phyloP scores from a whole-genome alignment of 1,140 invertebrate genomes.

The Drosophila sechellia region DNA sequence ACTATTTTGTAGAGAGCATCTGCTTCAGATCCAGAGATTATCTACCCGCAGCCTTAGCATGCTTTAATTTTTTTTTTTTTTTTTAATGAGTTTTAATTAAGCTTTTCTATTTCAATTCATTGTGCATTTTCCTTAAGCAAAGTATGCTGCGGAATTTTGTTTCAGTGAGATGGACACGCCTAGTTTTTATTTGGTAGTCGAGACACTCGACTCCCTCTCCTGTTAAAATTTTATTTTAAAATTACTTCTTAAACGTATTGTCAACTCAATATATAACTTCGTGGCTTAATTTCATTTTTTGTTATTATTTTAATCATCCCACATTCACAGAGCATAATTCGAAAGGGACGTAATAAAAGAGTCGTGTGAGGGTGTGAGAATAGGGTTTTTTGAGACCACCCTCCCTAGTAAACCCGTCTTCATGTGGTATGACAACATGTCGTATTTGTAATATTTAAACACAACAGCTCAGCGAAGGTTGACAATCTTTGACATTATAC shows the following conservation, averaged over 20 bases:
- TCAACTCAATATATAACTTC: neutral
- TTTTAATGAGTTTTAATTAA: constrained; percentile 69
- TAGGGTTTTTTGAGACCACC: constrained; percentile 4
- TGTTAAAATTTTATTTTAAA: too few species aligned
- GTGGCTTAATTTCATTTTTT: constrained; percentile 10
- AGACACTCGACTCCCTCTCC: too few species aligned
- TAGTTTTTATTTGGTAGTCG: too few species aligned
- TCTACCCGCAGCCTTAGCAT: neutral
- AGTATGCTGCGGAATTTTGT: too few species aligned
- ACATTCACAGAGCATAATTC: constrained; percentile 62
- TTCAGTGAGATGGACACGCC: too few species aligned
- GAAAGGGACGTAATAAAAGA: constrained; percentile 67
- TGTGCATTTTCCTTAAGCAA: constrained; percentile 14
- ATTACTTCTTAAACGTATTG: too few species aligned
- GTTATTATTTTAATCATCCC: constrained; percentile 36
- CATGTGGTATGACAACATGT: constrained; percentile 74
- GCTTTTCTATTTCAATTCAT: constrained; percentile 71
- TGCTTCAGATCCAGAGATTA: constrained; percentile 14
- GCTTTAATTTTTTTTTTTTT: constrained; percentile 13
- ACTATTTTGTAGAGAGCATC: constrained; percentile 51
- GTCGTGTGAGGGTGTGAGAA: constrained; percentile 21
- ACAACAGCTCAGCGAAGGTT: constrained; percentile 80
- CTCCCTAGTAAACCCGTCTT: constrained; percentile 6
- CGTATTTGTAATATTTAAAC: constrained; percentile 83
- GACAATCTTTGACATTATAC: constrained; percentile 79